Base-by-base conservation (phyloP, 2,888 invertebrate genomes). In the Blastobasis adustella region DNA sequence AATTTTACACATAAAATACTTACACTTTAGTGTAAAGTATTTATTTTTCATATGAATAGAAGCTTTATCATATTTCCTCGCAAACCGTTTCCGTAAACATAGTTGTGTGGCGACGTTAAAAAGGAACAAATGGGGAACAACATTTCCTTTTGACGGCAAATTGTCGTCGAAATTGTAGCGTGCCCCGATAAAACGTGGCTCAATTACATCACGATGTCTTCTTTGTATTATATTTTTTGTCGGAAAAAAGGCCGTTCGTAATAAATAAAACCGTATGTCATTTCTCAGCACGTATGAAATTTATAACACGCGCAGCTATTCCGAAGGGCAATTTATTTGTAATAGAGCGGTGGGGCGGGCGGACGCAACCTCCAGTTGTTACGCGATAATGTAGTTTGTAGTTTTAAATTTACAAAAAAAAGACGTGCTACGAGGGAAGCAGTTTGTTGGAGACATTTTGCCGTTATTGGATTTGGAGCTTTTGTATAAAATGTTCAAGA, bases 241-340 rank as follows among this genome's bases (percentile, higher is more conserved):
- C 71, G 75, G 73, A 71, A 65, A 74, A 76, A 79, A 79, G 76
- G 73, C 73, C 65, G 69, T 68, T 66, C 66, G 79, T 83, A 82
- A 86, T 87, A 87, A 88, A 88, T 87, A 86, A 83, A 82, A 78
- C 86, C 88, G 84, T 86, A 86, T 88, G 88, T 87, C 87, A 84
- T 87, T 88, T 87, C 88, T 85, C 88, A 88, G 88, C 88, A 87
- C 85, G 88, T 88, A 88, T 88, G 86, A 83, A 85, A 86, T 85
- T 85, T 88, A 86, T 87, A 87, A 82, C 85, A 78, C 79, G 74
- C 78, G 79, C 72, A 80, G 71, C 79, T 73, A 76, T 81, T 79
- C 77, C 78, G 78, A 76, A 79, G 76, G 83, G 83, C 85, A 84
- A 87, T 88, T 86, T 88, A 87, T 87, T 85, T 85, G 82, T 87